A percentile compares a stretch with the other conserved stretches of the same genome.
These are phyloP conservation scores for Stratiolaelaps scimitus DNA, from an alignment of 1,140 invertebrate species.

Conservation along the genomic window DNA sequence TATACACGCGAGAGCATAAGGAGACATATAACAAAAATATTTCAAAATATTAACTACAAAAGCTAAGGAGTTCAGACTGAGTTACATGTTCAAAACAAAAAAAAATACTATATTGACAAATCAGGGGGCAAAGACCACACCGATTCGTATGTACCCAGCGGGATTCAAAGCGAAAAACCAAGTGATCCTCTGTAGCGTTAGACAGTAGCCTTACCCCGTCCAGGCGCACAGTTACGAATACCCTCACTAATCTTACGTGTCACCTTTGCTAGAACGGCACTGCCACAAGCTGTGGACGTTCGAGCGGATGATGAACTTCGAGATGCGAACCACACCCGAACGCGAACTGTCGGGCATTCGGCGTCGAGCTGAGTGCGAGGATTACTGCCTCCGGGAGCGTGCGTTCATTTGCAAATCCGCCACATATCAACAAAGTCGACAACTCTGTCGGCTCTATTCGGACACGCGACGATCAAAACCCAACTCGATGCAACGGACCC, in stretches of 20 bases:
- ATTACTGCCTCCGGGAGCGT: constrained; percentile 42
- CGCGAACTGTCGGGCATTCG: constrained; percentile 41
- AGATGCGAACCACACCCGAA: constrained; percentile 41
- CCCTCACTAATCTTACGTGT: too few species aligned
- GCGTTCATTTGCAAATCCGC: constrained; percentile 44
- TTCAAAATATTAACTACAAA: too few species aligned
- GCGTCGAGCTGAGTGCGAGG: constrained; percentile 42
- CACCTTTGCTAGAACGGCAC: constrained; percentile 38
- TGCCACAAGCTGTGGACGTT: constrained; percentile 46
- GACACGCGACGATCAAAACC: constrained; percentile 44
- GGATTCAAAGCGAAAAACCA: too few species aligned
- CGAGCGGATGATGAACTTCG: constrained; percentile 44
- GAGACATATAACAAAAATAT: too few species aligned
- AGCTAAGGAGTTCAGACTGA: too few species aligned
- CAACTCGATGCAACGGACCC: constrained; percentile 40
- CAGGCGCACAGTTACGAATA: neutral
- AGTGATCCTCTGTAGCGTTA: too few species aligned
- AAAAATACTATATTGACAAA: too few species aligned
- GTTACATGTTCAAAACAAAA: too few species aligned
- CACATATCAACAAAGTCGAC: constrained; percentile 41
- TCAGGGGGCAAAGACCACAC: too few species aligned
- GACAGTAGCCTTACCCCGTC: too few species aligned
- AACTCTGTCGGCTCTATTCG: constrained; percentile 42
- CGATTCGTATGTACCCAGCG: too few species aligned
- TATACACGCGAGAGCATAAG: too few species aligned